These are phyloP conservation scores for Platerodrilus igneus DNA, from an alignment of 2,888 invertebrate genomes.

Conservation along the genomic window DNA sequence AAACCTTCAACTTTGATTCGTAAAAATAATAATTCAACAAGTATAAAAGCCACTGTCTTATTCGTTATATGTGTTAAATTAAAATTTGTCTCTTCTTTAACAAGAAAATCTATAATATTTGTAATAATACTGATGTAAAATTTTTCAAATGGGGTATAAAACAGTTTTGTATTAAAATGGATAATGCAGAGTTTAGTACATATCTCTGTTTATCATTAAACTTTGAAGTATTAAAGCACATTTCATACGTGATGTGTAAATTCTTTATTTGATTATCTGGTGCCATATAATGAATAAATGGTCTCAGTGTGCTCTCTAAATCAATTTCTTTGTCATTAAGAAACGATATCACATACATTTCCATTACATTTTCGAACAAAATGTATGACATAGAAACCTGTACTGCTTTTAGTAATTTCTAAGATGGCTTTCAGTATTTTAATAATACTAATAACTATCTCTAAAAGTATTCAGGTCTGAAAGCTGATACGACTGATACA, in stretches of 20 bases:
- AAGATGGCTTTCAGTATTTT: too few species aligned
- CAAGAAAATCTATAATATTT: conserved; percentile 7
- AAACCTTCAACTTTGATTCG: conserved; percentile 34
- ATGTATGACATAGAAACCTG: conserved; percentile 23
- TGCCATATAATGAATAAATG: conserved; percentile 25
- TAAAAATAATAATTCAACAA: conserved; percentile 41
- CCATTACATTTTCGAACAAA: conserved; percentile 32
- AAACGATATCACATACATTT: conserved; percentile 26
- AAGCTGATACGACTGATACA: too few species aligned
- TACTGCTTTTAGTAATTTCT: conserved; percentile 22
- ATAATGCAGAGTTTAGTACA: conserved; percentile 31
- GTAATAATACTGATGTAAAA: conserved; percentile 37
- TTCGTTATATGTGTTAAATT: conserved; percentile 16
- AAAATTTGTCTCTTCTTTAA: too few species aligned
- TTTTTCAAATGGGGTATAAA: conserved; percentile 33
- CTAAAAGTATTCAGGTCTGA: too few species aligned
- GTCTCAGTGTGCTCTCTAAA: conserved; percentile 24
- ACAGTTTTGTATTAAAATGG: conserved; percentile 33
- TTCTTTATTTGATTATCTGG: conserved; percentile 25
- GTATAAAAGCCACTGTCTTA: conserved; percentile 33
- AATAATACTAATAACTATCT: too few species aligned
- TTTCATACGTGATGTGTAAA: conserved; percentile 28
- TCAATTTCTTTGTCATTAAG: conserved; percentile 21
- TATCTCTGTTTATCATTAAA: conserved; percentile 28
- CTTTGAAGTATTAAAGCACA: conserved; percentile 20